Evolutionary conservation across 2,888 invertebrate genomes (phyloP), one percentile per base, ranked within the genome.

Genomic region (Drosophila paranaensis): DNA sequence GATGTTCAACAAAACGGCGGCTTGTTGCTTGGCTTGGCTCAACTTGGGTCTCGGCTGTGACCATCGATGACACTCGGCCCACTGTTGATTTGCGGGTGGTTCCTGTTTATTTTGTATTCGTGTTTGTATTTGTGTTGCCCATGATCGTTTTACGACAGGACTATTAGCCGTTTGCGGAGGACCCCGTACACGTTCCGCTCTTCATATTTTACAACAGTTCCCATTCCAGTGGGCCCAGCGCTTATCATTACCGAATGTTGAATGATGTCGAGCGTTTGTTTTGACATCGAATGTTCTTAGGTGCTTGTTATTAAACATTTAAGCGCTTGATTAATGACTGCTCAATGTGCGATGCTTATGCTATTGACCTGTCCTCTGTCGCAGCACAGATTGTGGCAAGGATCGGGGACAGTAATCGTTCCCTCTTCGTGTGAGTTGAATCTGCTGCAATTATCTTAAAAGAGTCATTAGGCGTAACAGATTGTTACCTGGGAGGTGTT

Each of bases 191-290:
- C 54, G 54, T 64, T 60, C 60, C 60, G 53, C 74, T 65, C 55
- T n/a, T 68, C 74, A 66, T 74, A 68, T 67, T 81, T 76, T 65
- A 77, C 64, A 67, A 56, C 70, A 65, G 56, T 70, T 69, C 42
- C 20, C 45, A 43, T 42, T 63, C 48, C 50, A 43, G 51, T 40
- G 55, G 48, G 57, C 50, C 68, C 69, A 63, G 67, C 64, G 54
- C 74, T 82, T 91, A 91, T 91, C 91, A 90, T 91, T 88, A 74
- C 72, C 77, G 77, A 81, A 82, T 91, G 90, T 90, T 92, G 90
- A 91, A 92, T 91, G 90, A 91, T 92, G 88, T 90, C 88, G 89
- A 90, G 90, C 90, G 90, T 89, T 90, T 92, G 90, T 92, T 92
- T 92, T 92, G 92, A 92, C 92, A 91, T 87, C 86, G 83, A 82